Evolutionary conservation across 2,888 invertebrate genomes (phyloP), one percentile per base, ranked within the genome.

Genomic region (Beris morrisii): DNA sequence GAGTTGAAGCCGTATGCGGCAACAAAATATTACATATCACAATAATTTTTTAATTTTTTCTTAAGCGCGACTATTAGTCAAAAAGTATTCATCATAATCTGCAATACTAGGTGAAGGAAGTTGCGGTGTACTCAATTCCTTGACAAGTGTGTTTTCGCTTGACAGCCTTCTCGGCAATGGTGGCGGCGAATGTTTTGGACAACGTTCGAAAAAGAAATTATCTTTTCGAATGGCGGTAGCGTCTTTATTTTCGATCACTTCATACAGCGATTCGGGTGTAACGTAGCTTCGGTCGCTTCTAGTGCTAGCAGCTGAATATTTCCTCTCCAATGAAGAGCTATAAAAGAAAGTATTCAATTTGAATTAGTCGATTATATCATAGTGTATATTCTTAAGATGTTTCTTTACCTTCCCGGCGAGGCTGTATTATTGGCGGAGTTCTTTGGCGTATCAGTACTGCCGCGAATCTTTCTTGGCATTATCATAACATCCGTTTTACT

Each of bases 211-310:
- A 22, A 22, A 22, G 22, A 22, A 52, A 44, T 38, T 58, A 15
- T 58, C 44, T 32, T 12, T 12, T 28, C 31, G 15, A 13, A 30
- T 11, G n/a, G 15, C n/a, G 48, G n/a, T 30, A n/a, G 45, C 15
- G 5, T 52, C 48, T n/a, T 59, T 22, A 52, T 57, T 58, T 15
- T 59, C 53, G 4, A 66, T 44, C 31, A n/a, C 30, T 59, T 66
- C 66, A 53, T 66, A 66, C 22, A 22, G 22, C 22, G 50, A n/a
- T 15, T 66, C 59, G 11, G 66, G 54, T 4, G 43, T 43, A 6
- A 66, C 43, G 15, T 32, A 44, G 3, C 58, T 31, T 52, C 66
- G 58, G 15, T 9, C 13, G 28, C 58, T 44, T 54, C 59, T 66
- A 7, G 28, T 32, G n/a, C 55, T 7, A 61, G 61, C 5, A 38